A percentile compares a stretch with the other conserved stretches of the same genome.
phyloP scores from a whole-genome alignment of 2,797 vertebrate genomes.

The Columba guinea region DNA sequence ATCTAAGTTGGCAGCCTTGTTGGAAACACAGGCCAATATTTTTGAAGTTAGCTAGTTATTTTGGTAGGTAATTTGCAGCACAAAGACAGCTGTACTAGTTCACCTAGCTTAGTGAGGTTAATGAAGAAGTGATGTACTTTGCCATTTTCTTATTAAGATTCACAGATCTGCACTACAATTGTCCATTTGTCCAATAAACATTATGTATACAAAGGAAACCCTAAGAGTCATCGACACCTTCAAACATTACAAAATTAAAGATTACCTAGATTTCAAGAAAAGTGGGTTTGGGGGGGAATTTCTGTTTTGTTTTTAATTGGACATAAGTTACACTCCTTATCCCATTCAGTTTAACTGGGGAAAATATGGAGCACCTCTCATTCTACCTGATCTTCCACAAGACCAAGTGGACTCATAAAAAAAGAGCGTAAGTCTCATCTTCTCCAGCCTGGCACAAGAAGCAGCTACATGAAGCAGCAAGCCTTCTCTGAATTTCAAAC shows the following conservation, averaged over 20 bases:
- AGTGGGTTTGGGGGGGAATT: background rate
- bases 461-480: rapidly evolving
- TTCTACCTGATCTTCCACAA: background rate
- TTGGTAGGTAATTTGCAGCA: background rate
- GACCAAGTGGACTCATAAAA: background rate
- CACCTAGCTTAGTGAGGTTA: background rate
- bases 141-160: background rate
- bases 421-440: background rate
- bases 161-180: background rate
- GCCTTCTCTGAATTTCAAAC: background rate
- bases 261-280: background rate
- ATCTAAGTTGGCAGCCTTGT: background rate
- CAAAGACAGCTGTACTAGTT: background rate
- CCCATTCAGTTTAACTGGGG: background rate
- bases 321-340: background rate
- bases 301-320: background rate
- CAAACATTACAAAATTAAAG: background rate
- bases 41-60: background rate
- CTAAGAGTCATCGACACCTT: background rate
- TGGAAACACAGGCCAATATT: background rate
- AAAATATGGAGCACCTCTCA: background rate
- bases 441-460: background rate
- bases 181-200: background rate
- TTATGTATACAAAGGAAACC: background rate
- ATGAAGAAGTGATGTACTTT: background rate